Conservation (phyloP, 2,113 vertebrate species). For the Galeopterus variegatus region DNA sequence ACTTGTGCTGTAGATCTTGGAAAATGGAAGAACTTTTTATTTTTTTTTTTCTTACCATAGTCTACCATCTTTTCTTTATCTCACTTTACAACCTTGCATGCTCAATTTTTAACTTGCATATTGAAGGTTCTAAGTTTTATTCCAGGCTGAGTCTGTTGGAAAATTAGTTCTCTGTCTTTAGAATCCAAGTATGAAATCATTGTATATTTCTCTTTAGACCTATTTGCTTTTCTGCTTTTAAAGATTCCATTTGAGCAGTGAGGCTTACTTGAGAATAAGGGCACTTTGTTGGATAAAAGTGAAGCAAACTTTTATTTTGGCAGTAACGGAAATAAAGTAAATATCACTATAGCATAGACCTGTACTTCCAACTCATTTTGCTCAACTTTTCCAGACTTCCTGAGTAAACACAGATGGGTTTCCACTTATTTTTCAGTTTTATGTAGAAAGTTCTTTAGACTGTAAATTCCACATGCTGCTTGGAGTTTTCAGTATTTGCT, state of each 20-base stretch:
- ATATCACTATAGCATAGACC: slow-evolving; percentile 72
- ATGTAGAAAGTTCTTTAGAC: slow-evolving; percentile 74
- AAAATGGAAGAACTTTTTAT: background rate
- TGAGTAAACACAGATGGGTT: slow-evolving; percentile 82
- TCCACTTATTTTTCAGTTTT: slow-evolving; percentile 80
- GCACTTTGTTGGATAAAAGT: slow-evolving; percentile 77
- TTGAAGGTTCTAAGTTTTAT: background rate
- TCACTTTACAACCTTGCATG: background rate
- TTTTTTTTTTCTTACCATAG: background rate
- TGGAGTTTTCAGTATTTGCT: slow-evolving; percentile 74
- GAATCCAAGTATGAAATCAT: slow-evolving; percentile 81
- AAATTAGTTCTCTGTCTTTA: slow-evolving; percentile 68
- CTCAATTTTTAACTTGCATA: background rate
- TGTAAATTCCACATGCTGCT: slow-evolving; percentile 74
- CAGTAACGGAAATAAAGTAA: slow-evolving; percentile 75
- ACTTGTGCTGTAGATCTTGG: background rate
- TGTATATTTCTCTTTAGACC: slow-evolving; percentile 79
- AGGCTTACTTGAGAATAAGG: slow-evolving; percentile 75
- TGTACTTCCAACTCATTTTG: slow-evolving; percentile 71
- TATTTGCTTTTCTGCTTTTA: slow-evolving; percentile 77
- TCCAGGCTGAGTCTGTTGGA: slow-evolving; percentile 54
- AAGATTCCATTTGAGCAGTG: slow-evolving; percentile 71
- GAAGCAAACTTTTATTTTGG: slow-evolving; percentile 80
- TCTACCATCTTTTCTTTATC: background rate
- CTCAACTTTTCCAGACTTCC: slow-evolving; percentile 81